A percentile compares a stretch with the other conserved stretches of the same genome.
Evolutionary conservation across 2,888 invertebrate genomes (phyloP).

Genomic region (Calameuta idolon): DNA sequence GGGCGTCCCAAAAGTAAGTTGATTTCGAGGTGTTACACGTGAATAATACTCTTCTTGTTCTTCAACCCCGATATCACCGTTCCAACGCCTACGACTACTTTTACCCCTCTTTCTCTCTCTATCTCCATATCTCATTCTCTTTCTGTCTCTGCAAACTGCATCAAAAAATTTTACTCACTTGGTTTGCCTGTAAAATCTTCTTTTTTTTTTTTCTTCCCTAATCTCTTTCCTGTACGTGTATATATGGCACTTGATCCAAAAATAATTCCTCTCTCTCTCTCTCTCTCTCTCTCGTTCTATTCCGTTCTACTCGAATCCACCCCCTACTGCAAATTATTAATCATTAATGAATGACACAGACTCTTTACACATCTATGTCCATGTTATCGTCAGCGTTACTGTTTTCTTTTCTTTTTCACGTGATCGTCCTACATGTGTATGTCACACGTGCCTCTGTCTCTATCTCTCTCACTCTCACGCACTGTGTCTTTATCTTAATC

Average conservation of each 20-base stretch:
- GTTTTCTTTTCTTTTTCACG: constrained; percentile 16
- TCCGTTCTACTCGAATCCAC: not conserved
- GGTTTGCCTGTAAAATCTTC: too few species aligned
- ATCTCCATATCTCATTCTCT: constrained; percentile 17
- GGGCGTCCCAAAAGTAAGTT: constrained; percentile 68
- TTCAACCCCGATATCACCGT: not conserved
- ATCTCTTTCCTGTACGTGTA: not conserved
- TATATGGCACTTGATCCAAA: not conserved
- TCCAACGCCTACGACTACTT: not conserved
- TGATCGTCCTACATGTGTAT: constrained; percentile 8
- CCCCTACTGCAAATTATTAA: constrained; percentile 38
- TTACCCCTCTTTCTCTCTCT: constrained; percentile 30
- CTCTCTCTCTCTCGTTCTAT: constrained; percentile 1
- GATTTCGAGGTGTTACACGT: constrained; percentile 59
- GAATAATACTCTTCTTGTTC: constrained; percentile 52
- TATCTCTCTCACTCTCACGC: too few species aligned
- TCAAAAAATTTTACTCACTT: too few species aligned
- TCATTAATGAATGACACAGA: constrained; percentile 39
- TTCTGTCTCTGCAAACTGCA: constrained; percentile 14
- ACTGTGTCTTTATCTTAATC: not conserved
- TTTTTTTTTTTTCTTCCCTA: not conserved
- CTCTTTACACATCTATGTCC: constrained; percentile 32
- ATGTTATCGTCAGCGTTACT: constrained; percentile 27
- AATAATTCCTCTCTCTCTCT: constrained; percentile 16
- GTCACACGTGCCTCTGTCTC: not conserved